Evolutionary conservation across 2,888 invertebrate genomes (phyloP), one percentile per base, ranked within the genome.

Genomic region (Crepidodera aurea): DNA sequence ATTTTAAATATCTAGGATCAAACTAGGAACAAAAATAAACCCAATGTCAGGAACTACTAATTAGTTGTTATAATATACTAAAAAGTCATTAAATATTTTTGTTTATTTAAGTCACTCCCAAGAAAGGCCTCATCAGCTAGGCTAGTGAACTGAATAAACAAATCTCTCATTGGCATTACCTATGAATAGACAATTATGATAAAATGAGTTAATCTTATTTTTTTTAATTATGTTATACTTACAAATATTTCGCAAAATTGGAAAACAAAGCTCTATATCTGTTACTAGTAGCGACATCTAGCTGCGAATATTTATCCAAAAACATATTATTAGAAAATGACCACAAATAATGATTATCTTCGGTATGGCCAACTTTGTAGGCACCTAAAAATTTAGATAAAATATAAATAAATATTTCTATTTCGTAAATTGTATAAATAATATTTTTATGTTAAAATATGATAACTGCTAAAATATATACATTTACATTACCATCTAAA

Each of bases 211-310:
- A 16, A 8, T 22, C 19, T 46, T 2, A 40, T n/a, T n/a, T n/a
- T n/a, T n/a, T n/a, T n/a, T 15, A 42, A 12, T n/a, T n/a, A n/a
- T n/a, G n/a, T 22, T 37, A 18, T 39, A 62, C 80, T 77, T 72
- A 85, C 81, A 85, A 83, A 70, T 75, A 77, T 72, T 83, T 85
- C 0, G 88, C 88, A 75, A 89, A 89, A 70, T 88, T 87, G 0
- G 86, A 83, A 87, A 88, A 65, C 13, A 69, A 12, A 4, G 19
- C 46, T n/a, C 46, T 39, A 19, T 56, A 51, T 18, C 63, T 58
- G 7, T 67, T 16, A 12, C 60, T 48, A 12, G 62, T 51, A 27
- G 19, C 12, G 16, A 67, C 29, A 27, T 67, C 67, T 6, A 6
- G 16, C 1, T 48, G 10, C 0, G 51, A 25, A n/a, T 58, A 46